Evolutionary conservation across 92 coral and sea anemone species (phyloP).

Genomic region (Blastomussa wellsi): DNA sequence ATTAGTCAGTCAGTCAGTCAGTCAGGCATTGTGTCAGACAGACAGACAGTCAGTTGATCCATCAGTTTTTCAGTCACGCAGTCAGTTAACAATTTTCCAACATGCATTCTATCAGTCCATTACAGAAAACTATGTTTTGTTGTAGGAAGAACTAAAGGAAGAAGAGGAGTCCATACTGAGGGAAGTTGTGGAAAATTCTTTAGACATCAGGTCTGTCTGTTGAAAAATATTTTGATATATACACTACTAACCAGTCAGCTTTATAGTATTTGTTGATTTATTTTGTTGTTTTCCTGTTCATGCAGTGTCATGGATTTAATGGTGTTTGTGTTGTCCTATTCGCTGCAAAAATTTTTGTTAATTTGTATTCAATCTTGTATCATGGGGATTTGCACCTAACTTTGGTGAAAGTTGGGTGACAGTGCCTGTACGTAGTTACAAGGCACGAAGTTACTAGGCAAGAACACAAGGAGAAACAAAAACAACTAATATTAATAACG

Average conservation of each 20-base stretch:
- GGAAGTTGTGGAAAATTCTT: constrained; percentile 88
- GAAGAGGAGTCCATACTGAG: constrained; percentile 93
- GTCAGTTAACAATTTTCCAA: background rate
- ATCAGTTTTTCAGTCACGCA: background rate
- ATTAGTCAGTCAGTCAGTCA: background rate
- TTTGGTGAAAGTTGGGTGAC: too few species aligned
- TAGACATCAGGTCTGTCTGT: constrained; percentile 81
- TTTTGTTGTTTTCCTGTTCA: background rate
- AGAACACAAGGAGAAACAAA: too few species aligned
- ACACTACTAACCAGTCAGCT: background rate
- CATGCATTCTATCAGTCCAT: background rate
- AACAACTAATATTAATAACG: too few species aligned
- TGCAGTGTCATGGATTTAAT: background rate
- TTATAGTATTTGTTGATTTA: background rate
- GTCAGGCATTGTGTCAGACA: background rate
- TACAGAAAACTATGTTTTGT: background rate
- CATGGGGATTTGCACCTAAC: too few species aligned
- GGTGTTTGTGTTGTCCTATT: background rate
- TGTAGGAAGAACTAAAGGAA: constrained; percentile 88
- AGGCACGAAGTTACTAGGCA: too few species aligned
- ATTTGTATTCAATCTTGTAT: too few species aligned
- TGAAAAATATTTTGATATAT: too few species aligned
- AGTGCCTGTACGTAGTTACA: too few species aligned
- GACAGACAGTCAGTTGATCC: background rate
- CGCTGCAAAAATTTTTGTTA: too few species aligned